These are phyloP conservation scores for Microctonus brassicae DNA, from an alignment of 2,888 invertebrate genomes.

Conservation along the genomic window DNA sequence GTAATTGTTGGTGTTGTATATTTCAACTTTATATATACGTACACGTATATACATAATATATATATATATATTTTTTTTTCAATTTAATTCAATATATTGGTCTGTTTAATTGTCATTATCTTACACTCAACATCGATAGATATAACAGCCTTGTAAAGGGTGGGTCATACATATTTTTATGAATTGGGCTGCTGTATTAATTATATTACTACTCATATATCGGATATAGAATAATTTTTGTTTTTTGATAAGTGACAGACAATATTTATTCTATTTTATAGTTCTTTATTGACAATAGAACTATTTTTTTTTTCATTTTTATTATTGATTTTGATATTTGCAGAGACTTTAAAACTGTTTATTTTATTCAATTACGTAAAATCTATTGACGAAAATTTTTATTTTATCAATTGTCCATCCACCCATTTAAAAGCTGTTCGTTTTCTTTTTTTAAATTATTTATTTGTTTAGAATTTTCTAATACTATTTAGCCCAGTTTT, in stretches of 20 bases:
- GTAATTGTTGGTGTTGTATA: slow-evolving; percentile 31
- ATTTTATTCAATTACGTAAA: not conserved
- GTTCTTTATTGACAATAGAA: not conserved
- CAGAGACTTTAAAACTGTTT: not conserved
- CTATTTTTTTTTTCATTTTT: slow-evolving; percentile 10
- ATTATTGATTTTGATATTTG: not conserved
- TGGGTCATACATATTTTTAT: slow-evolving; percentile 15
- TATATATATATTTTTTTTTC: too few species aligned
- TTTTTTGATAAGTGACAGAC: not conserved
- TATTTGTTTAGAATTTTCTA: not conserved
- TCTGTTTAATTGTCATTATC: slow-evolving; percentile 48
- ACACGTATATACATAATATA: slow-evolving; percentile 30
- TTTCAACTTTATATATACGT: slow-evolving; percentile 22
- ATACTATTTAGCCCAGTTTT: not conserved
- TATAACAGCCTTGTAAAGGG: slow-evolving; percentile 39
- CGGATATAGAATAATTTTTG: not conserved
- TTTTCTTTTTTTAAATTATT: not conserved
- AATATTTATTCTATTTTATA: not conserved
- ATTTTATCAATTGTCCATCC: not conserved
- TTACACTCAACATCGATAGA: slow-evolving; percentile 59
- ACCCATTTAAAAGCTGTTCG: not conserved
- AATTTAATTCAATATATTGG: not conserved
- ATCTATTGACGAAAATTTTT: not conserved
- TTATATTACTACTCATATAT: not conserved
- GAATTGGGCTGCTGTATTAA: not conserved